phyloP scores from a whole-genome alignment of 2,113 vertebrate species.

The Etheostoma spectabile region DNA sequence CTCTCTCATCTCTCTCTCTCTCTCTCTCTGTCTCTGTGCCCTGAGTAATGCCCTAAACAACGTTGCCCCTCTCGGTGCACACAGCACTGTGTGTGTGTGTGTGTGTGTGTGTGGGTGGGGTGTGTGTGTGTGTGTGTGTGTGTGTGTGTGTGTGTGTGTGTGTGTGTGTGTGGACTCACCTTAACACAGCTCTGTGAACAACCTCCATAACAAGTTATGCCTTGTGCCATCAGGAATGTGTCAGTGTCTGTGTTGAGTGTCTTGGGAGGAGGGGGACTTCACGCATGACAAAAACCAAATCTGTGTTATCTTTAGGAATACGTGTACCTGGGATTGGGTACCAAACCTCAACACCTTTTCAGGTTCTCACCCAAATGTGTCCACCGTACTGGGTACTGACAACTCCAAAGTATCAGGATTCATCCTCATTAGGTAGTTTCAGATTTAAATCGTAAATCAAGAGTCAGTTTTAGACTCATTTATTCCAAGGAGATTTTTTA shows the following conservation, averaged over 20 bases:
- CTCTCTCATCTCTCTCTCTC: too few relatives aligned
- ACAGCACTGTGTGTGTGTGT: constrained; percentile 68
- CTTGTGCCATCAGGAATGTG: constrained; percentile 84
- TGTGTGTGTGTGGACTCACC: constrained; percentile 69
- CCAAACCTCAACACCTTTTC: neutral
- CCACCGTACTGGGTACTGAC: neutral
- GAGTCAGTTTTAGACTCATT: neutral
- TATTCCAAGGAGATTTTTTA: neutral
- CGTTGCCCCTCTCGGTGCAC: constrained; percentile 84
- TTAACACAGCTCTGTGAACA: constrained; percentile 79
- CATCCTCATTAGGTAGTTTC: neutral
- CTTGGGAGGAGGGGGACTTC: constrained; percentile 53
- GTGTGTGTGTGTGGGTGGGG: constrained; percentile 62
- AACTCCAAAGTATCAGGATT: neutral
- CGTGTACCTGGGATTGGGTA: neutral
- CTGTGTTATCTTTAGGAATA: constrained; percentile 4
- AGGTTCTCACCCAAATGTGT: neutral
- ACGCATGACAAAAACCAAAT: constrained; percentile 43
- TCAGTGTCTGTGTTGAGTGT: constrained; percentile 64
- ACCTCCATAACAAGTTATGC: constrained; percentile 83
- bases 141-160: constrained; percentile 65
- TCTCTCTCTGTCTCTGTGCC: constrained; percentile 67
- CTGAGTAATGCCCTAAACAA: constrained; percentile 90
- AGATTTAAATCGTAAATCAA: neutral
- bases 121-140: too few relatives aligned